phyloP scores from a whole-genome alignment of 1,140 invertebrate genomes.

The Ptiloglossa arizonensis region DNA sequence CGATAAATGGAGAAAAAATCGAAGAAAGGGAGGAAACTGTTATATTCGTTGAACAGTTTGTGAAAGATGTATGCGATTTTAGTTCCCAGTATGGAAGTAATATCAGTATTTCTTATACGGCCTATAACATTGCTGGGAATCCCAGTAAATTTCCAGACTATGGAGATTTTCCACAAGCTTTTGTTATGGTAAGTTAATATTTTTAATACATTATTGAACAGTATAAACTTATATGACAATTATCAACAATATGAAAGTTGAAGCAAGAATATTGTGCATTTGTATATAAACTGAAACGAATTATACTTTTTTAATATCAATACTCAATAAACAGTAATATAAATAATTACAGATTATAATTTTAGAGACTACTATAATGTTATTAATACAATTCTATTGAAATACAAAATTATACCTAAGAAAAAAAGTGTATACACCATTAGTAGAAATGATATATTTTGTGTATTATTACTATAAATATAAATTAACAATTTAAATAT shows the following conservation, averaged over 20 bases:
- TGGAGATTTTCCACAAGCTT: slow-evolving; percentile 94
- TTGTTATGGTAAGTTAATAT: slow-evolving; percentile 88
- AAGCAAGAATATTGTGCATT: not conserved
- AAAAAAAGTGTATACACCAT: no score
- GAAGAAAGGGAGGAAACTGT: slow-evolving; percentile 67
- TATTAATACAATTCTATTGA: no score
- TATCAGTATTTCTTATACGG: slow-evolving; percentile 93
- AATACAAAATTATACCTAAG: no score
- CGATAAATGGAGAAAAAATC: slow-evolving; percentile 29
- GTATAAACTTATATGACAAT: not conserved
- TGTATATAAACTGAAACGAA: not conserved
- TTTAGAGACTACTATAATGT: no score
- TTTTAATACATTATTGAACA: slow-evolving; percentile 16
- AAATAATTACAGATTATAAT: not conserved
- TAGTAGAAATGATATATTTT: not conserved
- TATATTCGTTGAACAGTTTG: slow-evolving; percentile 85
- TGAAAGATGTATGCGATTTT: slow-evolving; percentile 88
- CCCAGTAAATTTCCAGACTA: slow-evolving; percentile 93
- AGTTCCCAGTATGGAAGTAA: slow-evolving; percentile 95
- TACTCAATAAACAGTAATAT: not conserved
- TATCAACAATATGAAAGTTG: not conserved
- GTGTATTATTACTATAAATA: not conserved
- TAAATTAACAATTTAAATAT: not conserved
- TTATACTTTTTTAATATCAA: slow-evolving; percentile 15
- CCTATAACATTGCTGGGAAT: slow-evolving; percentile 91